Conservation (phyloP, 1,140 invertebrate genomes). For the Asbolus verrucosus region DNA sequence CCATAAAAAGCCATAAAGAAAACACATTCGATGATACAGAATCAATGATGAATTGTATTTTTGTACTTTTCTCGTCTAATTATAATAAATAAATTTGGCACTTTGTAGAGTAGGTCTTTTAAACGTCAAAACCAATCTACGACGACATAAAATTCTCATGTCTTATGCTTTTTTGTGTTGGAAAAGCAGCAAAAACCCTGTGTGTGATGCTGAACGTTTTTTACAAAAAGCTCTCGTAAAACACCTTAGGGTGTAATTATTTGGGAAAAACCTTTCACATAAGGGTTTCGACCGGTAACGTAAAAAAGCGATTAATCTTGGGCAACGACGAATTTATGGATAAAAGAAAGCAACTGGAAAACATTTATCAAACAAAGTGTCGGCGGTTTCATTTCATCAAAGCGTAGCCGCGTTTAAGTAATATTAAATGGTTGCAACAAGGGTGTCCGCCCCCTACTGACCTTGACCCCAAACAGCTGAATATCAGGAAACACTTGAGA, state of each 20-base stretch:
- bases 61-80: too few relatives aligned
- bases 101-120: too few relatives aligned
- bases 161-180: too few relatives aligned
- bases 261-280: conserved; percentile 18
- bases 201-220: conserved; percentile 6
- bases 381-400: conserved; percentile 17
- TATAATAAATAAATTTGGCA: too few relatives aligned
- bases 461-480: conserved; percentile 44
- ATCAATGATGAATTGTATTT: too few relatives aligned
- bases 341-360: conserved; percentile 21
- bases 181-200: background rate
- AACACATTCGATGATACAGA: too few relatives aligned
- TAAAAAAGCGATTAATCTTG: conserved; percentile 33
- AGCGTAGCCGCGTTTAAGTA: background rate
- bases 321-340: conserved; percentile 2
- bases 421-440: conserved; percentile 28
- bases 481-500: conserved; percentile 42
- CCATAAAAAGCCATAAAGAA: too few relatives aligned
- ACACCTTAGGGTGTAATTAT: conserved; percentile 9
- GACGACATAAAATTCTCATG: too few relatives aligned
- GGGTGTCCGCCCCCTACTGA: conserved; percentile 40
- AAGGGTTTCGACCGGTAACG: background rate
- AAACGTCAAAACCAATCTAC: too few relatives aligned
- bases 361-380: conserved; percentile 28
- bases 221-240: background rate